Evolutionary conservation across 2,797 vertebrate species (phyloP), one percentile per base, ranked within the genome.

Genomic region (Geotrypetes seraphini): DNA sequence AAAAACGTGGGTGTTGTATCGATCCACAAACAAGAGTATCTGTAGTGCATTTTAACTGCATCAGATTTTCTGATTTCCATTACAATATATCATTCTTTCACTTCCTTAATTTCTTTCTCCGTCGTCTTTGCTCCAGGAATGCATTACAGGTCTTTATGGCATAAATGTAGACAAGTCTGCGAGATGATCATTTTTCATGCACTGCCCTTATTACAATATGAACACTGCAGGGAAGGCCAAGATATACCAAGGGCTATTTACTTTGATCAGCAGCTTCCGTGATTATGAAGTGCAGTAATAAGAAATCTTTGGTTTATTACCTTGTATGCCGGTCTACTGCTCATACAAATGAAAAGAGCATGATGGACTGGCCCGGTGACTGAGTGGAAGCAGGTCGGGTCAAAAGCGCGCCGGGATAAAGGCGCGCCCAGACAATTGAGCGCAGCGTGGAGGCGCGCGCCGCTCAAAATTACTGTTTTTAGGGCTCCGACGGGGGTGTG

Each of bases 231-330:
- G 47, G 56, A 48, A 53, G 63, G 43, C 45, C 40, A 24, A 47
- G 35, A 52, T 49, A 43, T 34, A 56, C 20, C 27, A 61, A 60
- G 43, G 60, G 51, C 65, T 65, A 66, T 70, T 74, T 66, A 63
- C 46, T 43, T 74, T 44, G 63, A 61, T 71, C 63, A 61, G 27
- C 40, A 28, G 23, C 41, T 50, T 73, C 49, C 60, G 41, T 51
- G 44, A 33, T 39, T 46, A 31, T 47, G 50, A 41, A 38, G 47
- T 45, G 38, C 58, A 37, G 40, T 57, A 13, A 50, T 64, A 36
- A 55, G 52, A 69, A 66, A 69, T 64, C 59, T 68, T 69, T 53
- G 55, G 64, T 72, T 71, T 64, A 69, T 75, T 62, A n/a, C n/a
- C n/a, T n/a, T n/a, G n/a, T n/a, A n/a, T n/a, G n/a, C n/a, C n/a